Evolutionary conservation across 2,888 invertebrate genomes (phyloP), one percentile per base, ranked within the genome.

Genomic region (Epicampocera succincta): DNA sequence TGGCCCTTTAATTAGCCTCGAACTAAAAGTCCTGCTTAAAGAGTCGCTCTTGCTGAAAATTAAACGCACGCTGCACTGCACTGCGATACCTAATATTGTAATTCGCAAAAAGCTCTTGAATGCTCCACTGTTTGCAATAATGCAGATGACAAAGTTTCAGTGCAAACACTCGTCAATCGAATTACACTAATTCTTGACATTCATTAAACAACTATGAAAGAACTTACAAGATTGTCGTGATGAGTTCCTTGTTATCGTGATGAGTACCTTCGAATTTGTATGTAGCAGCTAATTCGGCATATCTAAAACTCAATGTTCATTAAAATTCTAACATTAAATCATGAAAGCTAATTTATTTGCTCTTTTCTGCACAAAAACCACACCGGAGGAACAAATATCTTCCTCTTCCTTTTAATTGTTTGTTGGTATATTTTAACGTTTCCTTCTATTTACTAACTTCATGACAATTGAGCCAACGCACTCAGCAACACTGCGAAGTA

Each of bases 301-400:
- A 46, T 46, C 44, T 44, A 25, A 21, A 11, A 40, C 12, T 46
- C 54, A 12, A 15, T 73, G 44, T 56, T 79, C 61, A 61, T 73
- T 68, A 73, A 79, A 68, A 60, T 52, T 42, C 66, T 56, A 46
- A 76, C 42, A 21, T 52, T 68, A 74, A 56, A 63, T 46, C 56
- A 42, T 74, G 73, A 48, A 61, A 68, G 40, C 48, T 44, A 69
- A 74, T 54, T 73, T 73, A 73, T 61, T 66, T 61, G 66, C 44
- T 11, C 29, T 11, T 66, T 48, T 61, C 29, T 17, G 11, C 48
- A 56, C 48, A 71, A 48, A 46, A 46, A 29, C 38, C 13, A 63
- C 1, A 12, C 29, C 33, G 15, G 29, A 63, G 33, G 25, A 61
- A 52, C 29, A 29, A 44, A 54, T 46, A 1, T 33, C 3, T 42